Evolutionary conservation across 1,140 invertebrate genomes (phyloP), one percentile per base, ranked within the genome.

Genomic region (Hylaeus anthracinus): DNA sequence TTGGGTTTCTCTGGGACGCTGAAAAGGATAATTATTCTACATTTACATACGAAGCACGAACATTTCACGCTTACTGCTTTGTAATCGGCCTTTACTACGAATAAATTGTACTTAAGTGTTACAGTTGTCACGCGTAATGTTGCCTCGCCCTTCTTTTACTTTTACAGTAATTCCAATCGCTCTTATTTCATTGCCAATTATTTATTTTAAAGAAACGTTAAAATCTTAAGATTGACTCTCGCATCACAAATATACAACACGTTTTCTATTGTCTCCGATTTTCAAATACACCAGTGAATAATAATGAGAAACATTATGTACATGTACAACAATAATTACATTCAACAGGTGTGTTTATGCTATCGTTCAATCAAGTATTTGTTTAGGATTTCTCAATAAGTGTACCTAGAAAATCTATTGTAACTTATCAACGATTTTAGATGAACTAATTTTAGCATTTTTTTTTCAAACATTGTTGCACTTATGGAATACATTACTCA

Each of bases 1-100:
- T 91, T 60, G 90, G 90, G 67, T 92, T 91, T 67, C 65, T 94
- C 4, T 92, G 92, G 89, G 92, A 94, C 41, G 73, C 69, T 10
- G 75, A 89, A 0, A 91, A 70, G 75, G 92, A 94, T 63, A 89
- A 90, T 85, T 94, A 91, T 71, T 85, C 90, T 0, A 87, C 67
- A 4, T 90, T 92, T 43, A 86, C 79, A 0, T 89, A 89, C 73
- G 91, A 92, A 80, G 87, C 88, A 41, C 81, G 82, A 45, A 88
- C 91, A 12, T 92, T 92, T 87, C 81, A 88, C 41, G 91, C 90
- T 26, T 86, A 88, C 66, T 92, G 90, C 56, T 89, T 86, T 65
- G 89, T 91, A n/a, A 85, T 90, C 37, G 91, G 89, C 5, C 56
- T 89, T 58, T 92, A 92, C 81, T 90, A 84, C 55, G 91, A 93